Base-by-base conservation (phyloP, 2,113 vertebrate genomes). In the Semnornis frantzii region DNA sequence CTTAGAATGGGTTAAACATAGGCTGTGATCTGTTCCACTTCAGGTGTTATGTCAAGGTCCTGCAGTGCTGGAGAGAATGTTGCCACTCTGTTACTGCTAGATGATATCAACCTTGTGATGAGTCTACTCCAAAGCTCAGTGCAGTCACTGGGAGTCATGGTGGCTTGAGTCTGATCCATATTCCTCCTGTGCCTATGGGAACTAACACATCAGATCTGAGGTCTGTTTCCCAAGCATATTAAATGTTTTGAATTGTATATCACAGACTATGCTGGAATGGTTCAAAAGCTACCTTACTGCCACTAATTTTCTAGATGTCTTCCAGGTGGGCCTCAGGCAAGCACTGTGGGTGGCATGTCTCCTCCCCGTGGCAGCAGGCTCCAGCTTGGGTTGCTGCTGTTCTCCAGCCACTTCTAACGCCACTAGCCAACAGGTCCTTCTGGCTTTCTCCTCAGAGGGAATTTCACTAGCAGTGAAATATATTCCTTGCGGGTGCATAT, bases 61-160 rank as follows among this genome's bases (percentile, higher is more conserved):
- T 0, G 1, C 18, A 11, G 52, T 25, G 33, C 44, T 0, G 2
- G 21, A 48, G 31, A 46, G 23, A 30, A 20, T 3, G 10, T 8
- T 81, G 16, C 27, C 64, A 8, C 20, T 44, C 65, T n/a, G 1
- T 10, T 60, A 37, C n/a, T 68, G 79, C 46, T 44, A 37, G 70
- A 23, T 27, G 18, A 3, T 19, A 30, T 0, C 1, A 4, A 6
- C 6, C 14, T 68, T 44, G 48, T 3, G 6, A 27, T 1, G 7
- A 72, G 23, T 28, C 71, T 24, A 1, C 39, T 73, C 55, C 73
- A 37, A 57, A 69, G 37, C 28, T 44, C n/a, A 3, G 6, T 4
- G 17, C 21, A 25, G 9, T 76, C 71, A 17, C n/a, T 16, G 37
- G 0, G 2, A 21, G 7, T 4, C 70, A 12, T 17, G n/a, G 30